Percentiles rank a stretch among this genome's conserved stretches.
These are phyloP conservation scores for Pseudomyrmex concolor DNA, from an alignment of 1,140 invertebrate species.

Conservation along the genomic window DNA sequence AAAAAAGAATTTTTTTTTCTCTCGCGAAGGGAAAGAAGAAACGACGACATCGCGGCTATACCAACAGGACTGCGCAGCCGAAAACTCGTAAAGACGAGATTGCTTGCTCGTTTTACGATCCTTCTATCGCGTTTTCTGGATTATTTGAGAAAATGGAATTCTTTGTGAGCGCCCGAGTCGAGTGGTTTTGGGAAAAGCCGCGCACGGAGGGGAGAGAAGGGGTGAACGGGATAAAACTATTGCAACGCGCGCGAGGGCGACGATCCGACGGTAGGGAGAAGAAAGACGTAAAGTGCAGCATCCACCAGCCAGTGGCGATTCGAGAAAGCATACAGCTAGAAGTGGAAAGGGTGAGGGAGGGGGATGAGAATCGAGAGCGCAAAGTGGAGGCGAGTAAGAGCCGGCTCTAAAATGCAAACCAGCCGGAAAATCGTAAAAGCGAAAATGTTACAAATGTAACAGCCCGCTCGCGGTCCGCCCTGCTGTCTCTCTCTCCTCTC, in stretches of 20 bases:
- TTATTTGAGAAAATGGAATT: constrained; percentile 82
- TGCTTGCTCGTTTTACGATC: constrained; percentile 77
- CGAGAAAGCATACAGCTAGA: not conserved
- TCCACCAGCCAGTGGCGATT: constrained; percentile 10
- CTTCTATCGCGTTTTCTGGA: constrained; percentile 77
- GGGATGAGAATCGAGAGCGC: constrained; percentile 21
- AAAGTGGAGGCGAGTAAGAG: constrained; percentile 32
- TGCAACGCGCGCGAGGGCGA: constrained; percentile 12
- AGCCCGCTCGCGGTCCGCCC: constrained; percentile 15
- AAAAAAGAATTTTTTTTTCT: constrained; percentile 5
- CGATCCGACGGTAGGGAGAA: constrained; percentile 4
- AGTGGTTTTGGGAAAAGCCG: constrained; percentile 38
- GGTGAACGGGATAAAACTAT: constrained; percentile 35
- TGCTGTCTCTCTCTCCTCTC: not conserved
- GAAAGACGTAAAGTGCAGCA: constrained; percentile 30
- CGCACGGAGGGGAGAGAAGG: constrained; percentile 1
- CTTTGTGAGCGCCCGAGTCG: constrained; percentile 59
- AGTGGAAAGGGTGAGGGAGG: not conserved
- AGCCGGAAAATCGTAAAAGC: constrained; percentile 78
- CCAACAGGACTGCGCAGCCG: constrained; percentile 34
- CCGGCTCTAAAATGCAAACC: constrained; percentile 72
- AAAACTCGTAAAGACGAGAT: constrained; percentile 79
- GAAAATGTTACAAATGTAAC: constrained; percentile 74
- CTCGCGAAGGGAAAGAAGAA: not conserved
- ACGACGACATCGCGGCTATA: not conserved